Percentiles rank a stretch among this genome's conserved stretches.
Evolutionary conservation across 2,797 vertebrate genomes (phyloP).

Genomic region (Paedocypris micromegethes): DNA sequence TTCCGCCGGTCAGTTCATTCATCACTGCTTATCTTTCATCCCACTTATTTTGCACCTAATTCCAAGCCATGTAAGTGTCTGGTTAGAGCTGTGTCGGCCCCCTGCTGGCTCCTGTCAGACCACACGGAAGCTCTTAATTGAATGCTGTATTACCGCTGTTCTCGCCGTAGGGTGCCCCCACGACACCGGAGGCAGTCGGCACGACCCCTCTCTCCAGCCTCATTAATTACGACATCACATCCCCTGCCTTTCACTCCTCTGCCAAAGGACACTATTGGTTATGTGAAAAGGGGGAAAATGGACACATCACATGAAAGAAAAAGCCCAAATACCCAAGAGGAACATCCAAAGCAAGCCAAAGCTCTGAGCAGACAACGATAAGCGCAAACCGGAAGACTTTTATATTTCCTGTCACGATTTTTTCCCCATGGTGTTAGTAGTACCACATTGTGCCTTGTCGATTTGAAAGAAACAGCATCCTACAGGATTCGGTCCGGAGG

Average conservation of each 20-base stretch:
- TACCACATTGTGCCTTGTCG: slow-evolving; percentile 8
- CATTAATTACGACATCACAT: slow-evolving; percentile 52
- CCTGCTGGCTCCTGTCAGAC: slow-evolving; percentile 46
- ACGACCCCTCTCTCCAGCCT: slow-evolving; percentile 45
- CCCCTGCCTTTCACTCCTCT: slow-evolving; percentile 35
- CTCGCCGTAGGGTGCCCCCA: slow-evolving; percentile 44
- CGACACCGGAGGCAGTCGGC: slow-evolving; percentile 37
- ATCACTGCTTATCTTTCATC: slow-evolving; percentile 32
- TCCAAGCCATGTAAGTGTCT: slow-evolving; percentile 44
- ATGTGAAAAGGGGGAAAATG: slow-evolving; percentile 3
- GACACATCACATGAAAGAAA: slow-evolving; percentile 38
- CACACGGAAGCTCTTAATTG: slow-evolving; percentile 50
- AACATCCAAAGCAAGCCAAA: slow-evolving; percentile 23
- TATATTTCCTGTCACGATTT: slow-evolving; percentile 38
- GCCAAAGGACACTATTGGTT: slow-evolving; percentile 28
- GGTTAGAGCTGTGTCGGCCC: slow-evolving; percentile 48
- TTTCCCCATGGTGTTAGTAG: background rate
- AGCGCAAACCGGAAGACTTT: slow-evolving; percentile 32
- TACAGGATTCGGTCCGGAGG: slow-evolving; percentile 19
- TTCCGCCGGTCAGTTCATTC: slow-evolving; percentile 34
- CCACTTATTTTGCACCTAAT: slow-evolving; percentile 34
- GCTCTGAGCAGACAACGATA: slow-evolving; percentile 40
- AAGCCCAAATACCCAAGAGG: slow-evolving; percentile 16
- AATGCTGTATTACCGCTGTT: slow-evolving; percentile 51
- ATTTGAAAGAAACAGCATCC: slow-evolving; percentile 18